Base-by-base conservation (phyloP, 64 coral and sea anemone species). In the Pocillopora damicornis region DNA sequence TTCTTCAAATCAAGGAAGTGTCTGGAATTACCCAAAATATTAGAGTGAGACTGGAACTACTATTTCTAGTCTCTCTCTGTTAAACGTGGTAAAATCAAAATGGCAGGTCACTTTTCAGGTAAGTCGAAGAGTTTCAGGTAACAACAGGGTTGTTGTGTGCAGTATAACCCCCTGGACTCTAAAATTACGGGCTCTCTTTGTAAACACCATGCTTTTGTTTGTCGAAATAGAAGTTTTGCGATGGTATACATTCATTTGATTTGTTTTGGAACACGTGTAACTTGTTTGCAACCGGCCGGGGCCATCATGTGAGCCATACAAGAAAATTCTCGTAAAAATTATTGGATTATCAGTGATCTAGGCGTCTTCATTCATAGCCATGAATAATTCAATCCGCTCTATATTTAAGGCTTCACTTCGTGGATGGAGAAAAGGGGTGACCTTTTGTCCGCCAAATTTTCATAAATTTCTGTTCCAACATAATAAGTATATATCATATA, bases 21-120 rank as follows among this genome's bases (percentile, higher is more conserved):
- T 13, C 75, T 38, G 15, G 75, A 15, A 15, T 76, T 38, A 37
- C 38, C 75, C 0, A 56, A 42, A 2, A 0, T 25, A 15, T 15
- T 9, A 5, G 13, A 30, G 30, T 30, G 59, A 74, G 74, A 76
- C 51, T 85, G 63, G 81, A 16, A 72, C 81, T 85, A 73, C 81
- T 85, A 72, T 51, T 85, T 85, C 65, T 42, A 85, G 81, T 72
- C 58, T 57, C 18, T 9, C 10, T 77, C 65, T 37, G 6, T 20
- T 13, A 13, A 22, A 35, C 18, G 15, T 72, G 14, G 35, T 73
- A 2, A 20, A 73, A n/a, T 76, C 94, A 96, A 90, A 72, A 96
- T 96, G 94, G 94, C 94, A 81, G 94, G 94, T 60, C 94, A 96
- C 75, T 96, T 96, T 71, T 96, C 94, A 96, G 94, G 94, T 96